These are phyloP conservation scores for Seriola dumerili DNA, from an alignment of 2,113 vertebrate genomes.

Conservation along the genomic window DNA sequence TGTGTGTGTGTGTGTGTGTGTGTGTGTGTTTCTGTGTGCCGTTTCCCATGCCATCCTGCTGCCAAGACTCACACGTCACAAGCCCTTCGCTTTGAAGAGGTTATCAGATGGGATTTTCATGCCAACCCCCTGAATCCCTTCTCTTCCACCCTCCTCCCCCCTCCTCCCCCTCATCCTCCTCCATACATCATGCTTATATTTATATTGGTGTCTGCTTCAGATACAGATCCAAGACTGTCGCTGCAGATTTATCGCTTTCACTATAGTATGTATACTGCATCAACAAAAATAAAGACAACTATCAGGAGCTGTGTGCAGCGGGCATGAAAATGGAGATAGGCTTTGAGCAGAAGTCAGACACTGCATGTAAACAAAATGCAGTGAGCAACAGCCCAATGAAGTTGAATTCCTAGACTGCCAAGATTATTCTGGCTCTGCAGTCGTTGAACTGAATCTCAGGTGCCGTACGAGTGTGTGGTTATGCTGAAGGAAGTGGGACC, in stretches of 20 bases:
- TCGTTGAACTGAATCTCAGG: background rate
- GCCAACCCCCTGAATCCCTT: conserved; percentile 12
- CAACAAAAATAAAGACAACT: conserved; percentile 26
- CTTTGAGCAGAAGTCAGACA: background rate
- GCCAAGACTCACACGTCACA: conserved; percentile 38
- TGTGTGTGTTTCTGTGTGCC: conserved; percentile 20
- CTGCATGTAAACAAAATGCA: conserved; percentile 15
- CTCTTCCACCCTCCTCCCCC: background rate
- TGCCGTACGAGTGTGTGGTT: background rate
- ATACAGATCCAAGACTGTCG: conserved; percentile 54
- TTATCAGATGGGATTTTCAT: conserved; percentile 72
- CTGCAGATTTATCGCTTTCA: conserved; percentile 45
- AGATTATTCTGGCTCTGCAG: background rate
- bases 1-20: background rate
- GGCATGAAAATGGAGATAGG: conserved; percentile 2
- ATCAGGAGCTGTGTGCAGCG: conserved; percentile 10
- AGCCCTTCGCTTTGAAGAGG: conserved; percentile 51
- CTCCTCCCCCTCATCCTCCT: background rate
- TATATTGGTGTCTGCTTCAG: conserved; percentile 58
- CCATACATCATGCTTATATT: conserved; percentile 41
- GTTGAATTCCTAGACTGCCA: background rate
- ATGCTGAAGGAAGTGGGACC: background rate
- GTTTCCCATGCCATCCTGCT: conserved; percentile 35
- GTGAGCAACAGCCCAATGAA: background rate
- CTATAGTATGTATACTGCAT: conserved; percentile 9